Evolutionary conservation across 2,797 vertebrate species (phyloP).

Genomic region (Coregonus ussuriensis): DNA sequence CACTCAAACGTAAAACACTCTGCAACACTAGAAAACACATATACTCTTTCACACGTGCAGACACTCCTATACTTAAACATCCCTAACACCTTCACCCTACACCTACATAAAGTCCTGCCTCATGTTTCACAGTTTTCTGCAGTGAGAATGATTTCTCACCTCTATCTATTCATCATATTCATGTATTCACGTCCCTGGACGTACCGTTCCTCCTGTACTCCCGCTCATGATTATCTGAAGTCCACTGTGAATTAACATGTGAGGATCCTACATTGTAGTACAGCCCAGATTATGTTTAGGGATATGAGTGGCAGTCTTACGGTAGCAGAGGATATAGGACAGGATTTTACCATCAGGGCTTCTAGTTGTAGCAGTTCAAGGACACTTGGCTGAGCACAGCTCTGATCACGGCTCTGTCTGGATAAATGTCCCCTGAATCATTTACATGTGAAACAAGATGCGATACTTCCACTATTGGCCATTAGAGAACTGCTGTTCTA

Average conservation of each 20-base stretch:
- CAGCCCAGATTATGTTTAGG: neutral
- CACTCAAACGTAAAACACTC: conserved; percentile 20
- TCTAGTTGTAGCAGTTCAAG: conserved; percentile 61
- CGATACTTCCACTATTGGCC: conserved; percentile 50
- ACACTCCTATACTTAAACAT: neutral
- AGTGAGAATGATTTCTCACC: neutral
- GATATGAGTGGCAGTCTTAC: conserved; percentile 36
- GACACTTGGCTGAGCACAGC: conserved; percentile 35
- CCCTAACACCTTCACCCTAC: neutral
- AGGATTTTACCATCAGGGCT: neutral
- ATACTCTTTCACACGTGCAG: neutral
- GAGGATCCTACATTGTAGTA: neutral
- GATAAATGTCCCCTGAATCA: neutral
- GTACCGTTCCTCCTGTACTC: neutral
- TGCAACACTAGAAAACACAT: neutral
- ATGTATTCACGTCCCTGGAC: conserved; percentile 2
- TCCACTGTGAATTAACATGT: conserved; percentile 2
- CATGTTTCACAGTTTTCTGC: neutral
- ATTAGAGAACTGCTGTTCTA: conserved; percentile 56
- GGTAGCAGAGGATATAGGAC: conserved; percentile 1
- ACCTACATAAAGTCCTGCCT: neutral
- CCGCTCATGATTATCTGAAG: neutral
- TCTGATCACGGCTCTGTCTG: neutral
- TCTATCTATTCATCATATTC: conserved; percentile 9
- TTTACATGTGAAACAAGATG: neutral